Percentiles rank a stretch among this genome's conserved stretches.
Evolutionary conservation across 2,888 invertebrate genomes (phyloP).

Genomic region (Sicus ferrugineus): DNA sequence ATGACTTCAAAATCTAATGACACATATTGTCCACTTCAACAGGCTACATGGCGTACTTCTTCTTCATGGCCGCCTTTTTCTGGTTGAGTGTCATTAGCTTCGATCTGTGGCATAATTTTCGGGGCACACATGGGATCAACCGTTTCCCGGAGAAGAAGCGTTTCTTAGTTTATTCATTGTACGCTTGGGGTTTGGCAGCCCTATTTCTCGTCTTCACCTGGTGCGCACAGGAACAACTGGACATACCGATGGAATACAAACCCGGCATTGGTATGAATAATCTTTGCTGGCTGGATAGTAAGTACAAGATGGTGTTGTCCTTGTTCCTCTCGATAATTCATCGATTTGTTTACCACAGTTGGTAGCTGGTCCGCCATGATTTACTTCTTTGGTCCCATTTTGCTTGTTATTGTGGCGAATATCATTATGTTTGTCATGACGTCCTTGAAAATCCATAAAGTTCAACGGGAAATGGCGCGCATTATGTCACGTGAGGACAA

Average conservation of each 20-base stretch:
- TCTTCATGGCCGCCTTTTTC: conserved; percentile 82
- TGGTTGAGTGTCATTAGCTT: conserved; percentile 90
- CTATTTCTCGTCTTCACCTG: conserved; percentile 51
- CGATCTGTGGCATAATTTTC: conserved; percentile 77
- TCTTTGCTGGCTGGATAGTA: conserved; percentile 71
- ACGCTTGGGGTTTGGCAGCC: conserved; percentile 59
- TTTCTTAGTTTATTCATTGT: conserved; percentile 58
- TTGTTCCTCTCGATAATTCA: neutral
- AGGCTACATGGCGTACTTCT: conserved; percentile 77
- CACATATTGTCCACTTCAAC: neutral
- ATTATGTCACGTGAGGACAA: conserved; percentile 60
- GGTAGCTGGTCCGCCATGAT: conserved; percentile 58
- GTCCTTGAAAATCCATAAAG: conserved; percentile 58
- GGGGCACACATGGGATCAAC: conserved; percentile 57
- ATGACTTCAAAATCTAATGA: neutral
- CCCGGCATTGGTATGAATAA: conserved; percentile 67
- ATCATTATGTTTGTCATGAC: conserved; percentile 61
- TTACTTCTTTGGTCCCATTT: conserved; percentile 59
- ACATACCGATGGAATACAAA: conserved; percentile 52
- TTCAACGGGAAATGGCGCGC: conserved; percentile 60
- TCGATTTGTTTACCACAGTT: conserved; percentile 41
- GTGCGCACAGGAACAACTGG: conserved; percentile 53
- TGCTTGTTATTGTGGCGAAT: conserved; percentile 58
- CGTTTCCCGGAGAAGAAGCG: conserved; percentile 58
- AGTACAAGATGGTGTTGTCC: conserved; percentile 33